These are phyloP conservation scores for Gastrophysa polygoni DNA, from an alignment of 2,888 invertebrate genomes.

Conservation along the genomic window DNA sequence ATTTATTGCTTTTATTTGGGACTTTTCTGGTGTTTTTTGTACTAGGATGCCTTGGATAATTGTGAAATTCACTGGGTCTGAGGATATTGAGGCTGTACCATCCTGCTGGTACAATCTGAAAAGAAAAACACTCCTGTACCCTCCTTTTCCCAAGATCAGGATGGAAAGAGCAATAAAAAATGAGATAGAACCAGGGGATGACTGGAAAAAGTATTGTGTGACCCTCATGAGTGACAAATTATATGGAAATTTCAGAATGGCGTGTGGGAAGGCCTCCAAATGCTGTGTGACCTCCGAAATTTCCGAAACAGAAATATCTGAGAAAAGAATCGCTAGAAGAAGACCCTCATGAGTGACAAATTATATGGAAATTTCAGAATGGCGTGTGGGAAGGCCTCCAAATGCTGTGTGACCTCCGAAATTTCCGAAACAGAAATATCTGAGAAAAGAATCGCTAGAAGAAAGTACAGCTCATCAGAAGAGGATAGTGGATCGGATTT, in stretches of 20 bases:
- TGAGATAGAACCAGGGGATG: neutral
- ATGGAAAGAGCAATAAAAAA: too few relatives aligned
- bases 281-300: too few relatives aligned
- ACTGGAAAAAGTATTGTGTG: constrained; percentile 1
- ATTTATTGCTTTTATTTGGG: too few relatives aligned
- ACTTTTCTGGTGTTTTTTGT: too few relatives aligned
- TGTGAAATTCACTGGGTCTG: constrained; percentile 2
- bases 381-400: too few relatives aligned
- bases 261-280: too few relatives aligned
- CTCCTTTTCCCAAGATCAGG: constrained; percentile 2
- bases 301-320: constrained; percentile 9
- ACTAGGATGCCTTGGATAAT: constrained; percentile 9
- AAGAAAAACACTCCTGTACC: constrained; percentile 6
- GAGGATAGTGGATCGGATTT: constrained; percentile 11
- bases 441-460: too few relatives aligned
- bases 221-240: constrained; percentile 3
- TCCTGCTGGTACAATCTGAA: constrained; percentile 1
- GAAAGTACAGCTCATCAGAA: constrained; percentile 4
- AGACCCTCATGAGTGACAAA: too few relatives aligned
- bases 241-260: constrained; percentile 1
- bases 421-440: too few relatives aligned
- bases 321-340: too few relatives aligned
- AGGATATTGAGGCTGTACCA: constrained; percentile 4
- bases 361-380: too few relatives aligned
- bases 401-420: too few relatives aligned